Base-by-base conservation (phyloP, 2,888 invertebrate genomes). In the Metellina segmentata region DNA sequence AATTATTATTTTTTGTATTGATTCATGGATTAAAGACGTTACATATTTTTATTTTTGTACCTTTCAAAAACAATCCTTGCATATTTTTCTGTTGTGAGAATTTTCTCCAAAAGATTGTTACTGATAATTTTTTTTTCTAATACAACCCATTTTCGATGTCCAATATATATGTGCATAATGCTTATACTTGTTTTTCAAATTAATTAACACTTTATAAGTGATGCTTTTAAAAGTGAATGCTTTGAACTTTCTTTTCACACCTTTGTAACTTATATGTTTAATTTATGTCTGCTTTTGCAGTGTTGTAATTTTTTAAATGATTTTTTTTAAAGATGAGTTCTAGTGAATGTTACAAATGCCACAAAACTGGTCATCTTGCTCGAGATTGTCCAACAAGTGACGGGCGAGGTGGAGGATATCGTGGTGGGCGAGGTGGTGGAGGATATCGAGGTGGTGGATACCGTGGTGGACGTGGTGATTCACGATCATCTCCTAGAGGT, bases 311-410 rank as follows among this genome's bases (percentile, higher is more conserved):
- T 69, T 49, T n/a, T 2, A 34, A 34, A 13, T 61, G 1, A 20
- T 6, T 69, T 34, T n/a, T 19, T 49, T 70, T 49, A 49, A 61
- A 85, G 51, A 93, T 93, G 93, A 93, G 82, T 89, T 91, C 93
- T 1, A 97, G 96, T 95, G 97, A 97, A 95, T 98, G 98, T 96
- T 98, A 98, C 96, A 98, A 98, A 96, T 98, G 98, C 95, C 98
- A 97, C 96, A 97, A 97, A 95, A 97, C 97, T 95, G 98, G 98
- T 94, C 98, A 98, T 95, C 97, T 98, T 95, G 98, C 98, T 95
- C 97, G 98, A 94, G 98, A 98, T 95, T 98, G 99, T 95, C 97
- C 97, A 0, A 94, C 94, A 51, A 90, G 94, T 90, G 91, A 93
- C 71, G 92, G 91, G 13, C 77, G 93, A 70, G 89, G 93, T 69